Evolutionary conservation across 2,113 vertebrate species (phyloP).

Genomic region (Columba janthina): DNA sequence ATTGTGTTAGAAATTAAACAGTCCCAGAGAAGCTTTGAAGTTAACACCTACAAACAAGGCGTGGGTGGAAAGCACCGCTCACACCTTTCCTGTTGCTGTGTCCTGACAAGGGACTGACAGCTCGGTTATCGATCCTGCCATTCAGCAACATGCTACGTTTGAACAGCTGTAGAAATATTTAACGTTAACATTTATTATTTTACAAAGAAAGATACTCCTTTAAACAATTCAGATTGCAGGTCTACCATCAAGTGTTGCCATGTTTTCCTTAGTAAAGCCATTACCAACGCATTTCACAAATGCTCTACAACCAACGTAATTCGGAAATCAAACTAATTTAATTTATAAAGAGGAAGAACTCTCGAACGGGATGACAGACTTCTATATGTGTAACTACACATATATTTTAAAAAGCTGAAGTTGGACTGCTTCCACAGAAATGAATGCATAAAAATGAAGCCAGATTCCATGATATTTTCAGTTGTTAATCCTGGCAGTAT

Average conservation of each 20-base stretch:
- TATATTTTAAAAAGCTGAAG: neutral
- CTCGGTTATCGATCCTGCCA: neutral
- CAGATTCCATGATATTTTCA: neutral
- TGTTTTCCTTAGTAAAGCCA: neutral
- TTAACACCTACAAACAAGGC: constrained; percentile 7
- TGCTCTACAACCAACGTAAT: neutral
- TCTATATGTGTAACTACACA: neutral
- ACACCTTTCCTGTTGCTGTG: neutral
- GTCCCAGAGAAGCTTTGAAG: neutral
- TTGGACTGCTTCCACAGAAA: neutral
- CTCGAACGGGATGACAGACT: neutral
- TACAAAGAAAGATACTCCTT: neutral
- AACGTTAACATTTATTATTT: neutral
- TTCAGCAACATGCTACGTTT: neutral
- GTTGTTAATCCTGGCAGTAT: neutral
- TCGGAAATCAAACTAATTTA: neutral
- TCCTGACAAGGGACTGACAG: neutral
- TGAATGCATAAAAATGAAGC: neutral
- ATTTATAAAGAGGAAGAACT: neutral
- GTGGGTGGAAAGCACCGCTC: neutral
- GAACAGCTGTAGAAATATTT: neutral
- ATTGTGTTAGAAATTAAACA: neutral
- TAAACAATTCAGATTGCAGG: neutral
- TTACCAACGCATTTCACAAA: neutral
- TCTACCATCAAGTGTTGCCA: neutral